Conservation (phyloP, 2,797 vertebrate species). For the Sebastes paucispinis region DNA sequence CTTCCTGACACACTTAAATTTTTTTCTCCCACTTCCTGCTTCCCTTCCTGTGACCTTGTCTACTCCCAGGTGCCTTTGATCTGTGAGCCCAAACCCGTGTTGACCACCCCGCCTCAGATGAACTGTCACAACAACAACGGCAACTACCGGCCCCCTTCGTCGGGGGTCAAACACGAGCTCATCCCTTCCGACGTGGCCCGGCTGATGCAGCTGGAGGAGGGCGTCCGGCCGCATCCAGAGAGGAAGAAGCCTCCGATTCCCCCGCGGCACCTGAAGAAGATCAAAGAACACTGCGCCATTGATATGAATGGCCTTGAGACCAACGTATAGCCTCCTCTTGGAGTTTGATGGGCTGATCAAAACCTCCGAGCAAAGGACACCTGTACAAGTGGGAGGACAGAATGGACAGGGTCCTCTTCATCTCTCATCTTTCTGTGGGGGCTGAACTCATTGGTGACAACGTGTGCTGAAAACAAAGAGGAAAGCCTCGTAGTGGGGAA, state of each 20-base stretch:
- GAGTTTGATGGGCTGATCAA: neutral
- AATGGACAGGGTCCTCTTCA: neutral
- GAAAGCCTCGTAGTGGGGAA: neutral
- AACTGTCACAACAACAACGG: slow-evolving; percentile 93
- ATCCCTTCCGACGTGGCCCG: slow-evolving; percentile 85
- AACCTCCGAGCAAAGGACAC: neutral
- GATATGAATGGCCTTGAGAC: slow-evolving; percentile 97
- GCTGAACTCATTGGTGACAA: neutral
- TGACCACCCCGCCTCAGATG: slow-evolving; percentile 84
- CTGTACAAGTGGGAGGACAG: neutral
- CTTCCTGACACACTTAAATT: neutral
- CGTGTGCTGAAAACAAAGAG: neutral
- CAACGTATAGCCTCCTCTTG: slow-evolving; percentile 78
- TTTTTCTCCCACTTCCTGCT: neutral
- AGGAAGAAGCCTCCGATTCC: slow-evolving; percentile 80
- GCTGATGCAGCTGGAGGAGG: slow-evolving; percentile 91
- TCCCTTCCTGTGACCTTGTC: neutral
- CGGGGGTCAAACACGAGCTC: slow-evolving; percentile 66
- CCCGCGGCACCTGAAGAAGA: slow-evolving; percentile 80
- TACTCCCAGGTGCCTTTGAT: slow-evolving; percentile 84
- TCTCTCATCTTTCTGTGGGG: neutral
- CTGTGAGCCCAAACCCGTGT: slow-evolving; percentile 87
- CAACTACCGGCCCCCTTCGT: slow-evolving; percentile 82
- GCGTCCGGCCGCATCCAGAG: slow-evolving; percentile 73
- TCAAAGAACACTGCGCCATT: slow-evolving; percentile 90